Base-by-base conservation (phyloP, 2,797 vertebrate genomes). In the Danio tinwini region DNA sequence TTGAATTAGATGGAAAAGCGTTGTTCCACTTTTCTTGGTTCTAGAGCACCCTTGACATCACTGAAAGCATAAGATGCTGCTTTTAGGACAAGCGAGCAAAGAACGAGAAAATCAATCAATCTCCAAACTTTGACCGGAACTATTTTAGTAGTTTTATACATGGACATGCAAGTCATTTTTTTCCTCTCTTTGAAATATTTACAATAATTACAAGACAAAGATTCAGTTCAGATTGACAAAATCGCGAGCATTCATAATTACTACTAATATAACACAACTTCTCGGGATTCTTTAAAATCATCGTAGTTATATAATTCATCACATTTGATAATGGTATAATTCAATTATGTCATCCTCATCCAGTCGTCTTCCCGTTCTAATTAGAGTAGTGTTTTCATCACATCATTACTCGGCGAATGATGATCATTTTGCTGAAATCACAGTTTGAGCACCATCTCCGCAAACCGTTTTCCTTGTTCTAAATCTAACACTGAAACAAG, bases 141-240 rank as follows among this genome's bases (percentile, higher is more conserved):
- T 91, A 92, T 92, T 90, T 93, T 91, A 92, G 89, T 93, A 93
- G 90, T 93, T 86, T 93, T 94, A 93, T 94, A 94, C 93, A 93
- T 92, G 93, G 91, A 94, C 94, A 95, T 95, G 94, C 94, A 95
- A 92, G 92, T 94, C 91, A 88, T 93, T 91, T 93, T 94, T 29
- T 29, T 93, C 93, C 90, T 92, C 90, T 94, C 90, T 91, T 92
- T 93, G 90, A 92, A 92, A 84, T 95, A 95, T 95, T 94, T 95
- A 95, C 94, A 95, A 91, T 95, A 95, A 94, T 95, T 95, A 95
- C 94, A 95, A 81, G 92, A 94, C 92, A 93, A 93, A 93, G 88
- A 92, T 93, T 93, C 92, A 92, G 91, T 93, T 93, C 91, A 92
- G 89, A 90, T 93, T 90, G 92, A 94, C 92, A 93, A 94, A 93